Evolutionary conservation across 2,113 vertebrate species (phyloP), one percentile per base, ranked within the genome.

Genomic region (Silurus meridionalis): DNA sequence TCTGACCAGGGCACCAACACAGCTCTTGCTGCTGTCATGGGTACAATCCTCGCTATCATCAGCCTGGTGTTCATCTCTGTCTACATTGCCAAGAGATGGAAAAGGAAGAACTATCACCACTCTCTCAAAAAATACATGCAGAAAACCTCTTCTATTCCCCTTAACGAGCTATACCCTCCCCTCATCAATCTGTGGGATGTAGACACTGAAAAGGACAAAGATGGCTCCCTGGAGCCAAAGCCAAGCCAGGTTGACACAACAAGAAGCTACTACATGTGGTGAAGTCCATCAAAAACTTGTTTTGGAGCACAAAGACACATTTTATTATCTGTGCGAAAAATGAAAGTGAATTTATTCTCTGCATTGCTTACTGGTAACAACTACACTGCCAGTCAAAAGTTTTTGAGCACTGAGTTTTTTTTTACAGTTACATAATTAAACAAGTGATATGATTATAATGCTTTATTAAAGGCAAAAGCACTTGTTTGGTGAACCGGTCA

Each of bases 261-360:
- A 91, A 97, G 97, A 93, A 99, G 98, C 95, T 99, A 99, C 91
- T 99, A 99, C 95, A 97, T 99, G 97, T 99, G 98, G 98, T 99
- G 95, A 99, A 94, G 92, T 94, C 89, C 85, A 92, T 89, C 92
- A 90, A 87, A 92, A 92, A 93, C 93, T 92, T 95, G 94, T 86
- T 91, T 89, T 84, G 55, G 85, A 92, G 89, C 91, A 92, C 89
- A 91, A 90, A 87, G 89, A 90, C 87, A 89, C 83, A 92, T 90
- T 95, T 96, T 94, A 95, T 95, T 96, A 96, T 96, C 91, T 95
- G 96, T 95, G 96, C 96, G 96, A 94, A 95, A 96, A 96, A 93
- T 91, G 92, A 89, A 85, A 88, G 93, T 90, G 64, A 92, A 91
- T 92, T 92, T 95, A 48, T 96, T 94, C 95, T 91, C 92, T 94